Conservation (phyloP, 2,113 vertebrate genomes). For the Festucalex cinctus region DNA sequence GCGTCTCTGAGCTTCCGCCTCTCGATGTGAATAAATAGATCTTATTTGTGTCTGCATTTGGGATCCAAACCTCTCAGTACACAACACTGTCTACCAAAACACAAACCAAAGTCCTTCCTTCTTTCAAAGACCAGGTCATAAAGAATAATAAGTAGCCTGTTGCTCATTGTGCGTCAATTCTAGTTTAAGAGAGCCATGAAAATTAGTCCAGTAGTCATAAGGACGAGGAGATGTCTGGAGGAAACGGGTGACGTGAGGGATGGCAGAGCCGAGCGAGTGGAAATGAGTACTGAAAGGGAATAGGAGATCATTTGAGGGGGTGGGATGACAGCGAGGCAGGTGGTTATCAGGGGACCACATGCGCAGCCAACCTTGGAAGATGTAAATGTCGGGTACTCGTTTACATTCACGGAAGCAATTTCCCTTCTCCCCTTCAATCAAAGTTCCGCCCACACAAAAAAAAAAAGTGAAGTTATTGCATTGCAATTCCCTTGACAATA, state of each 20-base stretch:
- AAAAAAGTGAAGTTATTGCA: conserved; percentile 4
- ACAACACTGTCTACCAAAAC: no score
- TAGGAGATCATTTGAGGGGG: conserved; percentile 27
- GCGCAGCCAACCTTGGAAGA: conserved; percentile 16
- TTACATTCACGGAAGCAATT: conserved; percentile 24
- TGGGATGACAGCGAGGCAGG: conserved; percentile 15
- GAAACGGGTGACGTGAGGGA: background rate
- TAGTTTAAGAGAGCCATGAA: conserved; percentile 16
- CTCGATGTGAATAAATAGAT: no score
- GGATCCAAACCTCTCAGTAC: no score
- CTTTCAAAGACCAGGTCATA: background rate
- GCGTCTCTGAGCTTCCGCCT: no score
- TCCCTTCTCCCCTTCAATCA: background rate
- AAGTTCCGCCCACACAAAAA: conserved; percentile 13
- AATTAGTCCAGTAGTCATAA: conserved; percentile 24
- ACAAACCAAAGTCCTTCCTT: no score
- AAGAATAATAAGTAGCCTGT: conserved; percentile 32
- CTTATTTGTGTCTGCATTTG: no score
- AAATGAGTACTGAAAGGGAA: conserved; percentile 23
- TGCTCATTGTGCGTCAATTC: conserved; percentile 30
- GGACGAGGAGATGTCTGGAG: background rate
- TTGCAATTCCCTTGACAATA: no score
- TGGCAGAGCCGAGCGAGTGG: conserved; percentile 11
- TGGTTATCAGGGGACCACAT: conserved; percentile 19
- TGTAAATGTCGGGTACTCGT: conserved; percentile 17